Conservation (phyloP, 2,888 invertebrate genomes). For the Eupithecia tripunctaria region DNA sequence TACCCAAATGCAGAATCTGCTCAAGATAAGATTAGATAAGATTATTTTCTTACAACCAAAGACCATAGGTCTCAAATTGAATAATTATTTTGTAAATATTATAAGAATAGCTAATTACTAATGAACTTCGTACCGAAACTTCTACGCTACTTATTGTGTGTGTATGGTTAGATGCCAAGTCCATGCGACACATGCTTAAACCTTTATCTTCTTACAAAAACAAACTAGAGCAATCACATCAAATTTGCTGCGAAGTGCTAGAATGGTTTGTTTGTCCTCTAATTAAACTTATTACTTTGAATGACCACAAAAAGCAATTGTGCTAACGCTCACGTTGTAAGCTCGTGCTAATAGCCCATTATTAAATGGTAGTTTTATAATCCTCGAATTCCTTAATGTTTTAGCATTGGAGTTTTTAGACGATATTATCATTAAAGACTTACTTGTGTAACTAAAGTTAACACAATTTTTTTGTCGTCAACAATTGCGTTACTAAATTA, state of each 20-base stretch:
- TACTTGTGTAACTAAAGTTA: no score
- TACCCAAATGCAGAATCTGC: no score
- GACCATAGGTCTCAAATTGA: neutral
- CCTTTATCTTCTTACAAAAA: neutral
- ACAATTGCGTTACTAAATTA: no score
- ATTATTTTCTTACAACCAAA: neutral
- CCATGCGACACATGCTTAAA: neutral
- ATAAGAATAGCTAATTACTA: neutral
- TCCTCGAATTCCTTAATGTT: neutral
- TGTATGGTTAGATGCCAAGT: neutral
- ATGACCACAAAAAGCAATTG: conserved; percentile 38
- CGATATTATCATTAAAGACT: no score
- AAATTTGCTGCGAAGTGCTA: neutral
- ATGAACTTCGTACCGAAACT: neutral
- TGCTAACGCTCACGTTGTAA: conserved; percentile 35
- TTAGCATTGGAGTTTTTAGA: neutral
- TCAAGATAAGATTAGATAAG: no score
- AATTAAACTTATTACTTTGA: conserved; percentile 43
- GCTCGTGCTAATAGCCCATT: conserved; percentile 37
- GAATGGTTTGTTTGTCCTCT: conserved; percentile 37
- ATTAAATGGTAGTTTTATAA: conserved; percentile 38
- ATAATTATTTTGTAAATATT: neutral
- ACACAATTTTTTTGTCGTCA: no score
- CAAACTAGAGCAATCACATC: neutral
- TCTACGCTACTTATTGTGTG: neutral